These are phyloP conservation scores for Prorops nasuta DNA, from an alignment of 1,140 invertebrate species.

Conservation along the genomic window DNA sequence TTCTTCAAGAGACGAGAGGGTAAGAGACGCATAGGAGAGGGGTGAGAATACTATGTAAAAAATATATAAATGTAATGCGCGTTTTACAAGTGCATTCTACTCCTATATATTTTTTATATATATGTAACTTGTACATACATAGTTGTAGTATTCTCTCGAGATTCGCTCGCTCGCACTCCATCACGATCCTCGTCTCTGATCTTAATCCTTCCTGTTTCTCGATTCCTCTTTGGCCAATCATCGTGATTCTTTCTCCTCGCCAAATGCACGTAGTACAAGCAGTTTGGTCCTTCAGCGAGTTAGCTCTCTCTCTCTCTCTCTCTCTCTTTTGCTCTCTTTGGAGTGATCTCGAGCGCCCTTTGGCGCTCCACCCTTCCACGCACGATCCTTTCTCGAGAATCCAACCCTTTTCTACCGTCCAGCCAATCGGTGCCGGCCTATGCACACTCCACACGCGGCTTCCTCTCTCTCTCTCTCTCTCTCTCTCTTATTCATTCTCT, in stretches of 20 bases:
- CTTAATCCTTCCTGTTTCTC: conserved; percentile 3
- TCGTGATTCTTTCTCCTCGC: too few relatives aligned
- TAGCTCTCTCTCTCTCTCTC: conserved; percentile 1
- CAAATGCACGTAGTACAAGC: too few relatives aligned
- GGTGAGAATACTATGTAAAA: too few relatives aligned
- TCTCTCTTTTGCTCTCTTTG: background rate
- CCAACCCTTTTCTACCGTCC: conserved; percentile 37
- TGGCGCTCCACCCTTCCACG: conserved; percentile 45
- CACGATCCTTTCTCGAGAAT: conserved; percentile 44
- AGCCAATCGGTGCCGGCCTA: conserved; percentile 36
- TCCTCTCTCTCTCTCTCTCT: conserved; percentile 3
- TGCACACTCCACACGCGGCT: conserved; percentile 11
- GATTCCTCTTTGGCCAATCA: background rate
- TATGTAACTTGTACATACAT: too few relatives aligned
- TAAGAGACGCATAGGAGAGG: too few relatives aligned
- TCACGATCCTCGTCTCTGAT: conserved; percentile 8
- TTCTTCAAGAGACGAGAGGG: conserved; percentile 40
- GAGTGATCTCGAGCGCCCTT: conserved; percentile 35
- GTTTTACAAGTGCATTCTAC: too few relatives aligned
- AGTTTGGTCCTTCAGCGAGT: too few relatives aligned
- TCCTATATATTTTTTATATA: too few relatives aligned
- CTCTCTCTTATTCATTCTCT: background rate
- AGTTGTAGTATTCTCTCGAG: too few relatives aligned
- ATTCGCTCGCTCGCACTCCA: too few relatives aligned
- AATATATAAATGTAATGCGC: too few relatives aligned